These are phyloP conservation scores for Melierax canorus DNA, from an alignment of 2,113 vertebrate genomes.

Conservation along the genomic window DNA sequence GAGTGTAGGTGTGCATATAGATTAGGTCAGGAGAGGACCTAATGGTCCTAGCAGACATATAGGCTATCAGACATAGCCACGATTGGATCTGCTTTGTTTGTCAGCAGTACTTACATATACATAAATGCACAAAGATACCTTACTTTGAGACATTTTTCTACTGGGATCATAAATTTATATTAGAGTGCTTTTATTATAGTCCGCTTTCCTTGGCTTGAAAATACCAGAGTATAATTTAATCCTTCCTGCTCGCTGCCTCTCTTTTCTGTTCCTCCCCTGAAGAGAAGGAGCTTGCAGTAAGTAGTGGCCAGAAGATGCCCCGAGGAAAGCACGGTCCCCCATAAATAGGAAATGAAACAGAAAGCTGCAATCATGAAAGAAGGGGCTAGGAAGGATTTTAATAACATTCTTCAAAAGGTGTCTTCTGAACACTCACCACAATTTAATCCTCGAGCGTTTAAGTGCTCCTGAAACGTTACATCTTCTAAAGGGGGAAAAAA, in stretches of 20 bases:
- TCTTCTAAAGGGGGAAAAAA: not conserved
- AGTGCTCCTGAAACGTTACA: not conserved
- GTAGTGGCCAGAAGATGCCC: not conserved
- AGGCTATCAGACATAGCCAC: not conserved
- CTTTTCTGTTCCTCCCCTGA: constrained; percentile 1
- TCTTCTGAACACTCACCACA: not conserved
- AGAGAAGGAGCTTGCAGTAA: not conserved
- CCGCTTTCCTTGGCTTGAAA: constrained; percentile 13
- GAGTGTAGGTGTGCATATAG: not conserved
- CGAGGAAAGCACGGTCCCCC: not conserved
- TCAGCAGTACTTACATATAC: not conserved
- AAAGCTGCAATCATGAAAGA: constrained; percentile 11
- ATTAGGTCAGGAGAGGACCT: not conserved
- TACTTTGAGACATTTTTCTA: not conserved
- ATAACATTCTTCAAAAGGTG: constrained; percentile 26
- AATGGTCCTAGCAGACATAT: not conserved
- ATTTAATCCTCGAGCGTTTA: not conserved
- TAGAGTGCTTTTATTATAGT: not conserved
- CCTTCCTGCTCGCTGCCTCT: not conserved
- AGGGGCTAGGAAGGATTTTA: constrained; percentile 5
- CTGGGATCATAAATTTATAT: not conserved
- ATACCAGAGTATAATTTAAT: constrained; percentile 19
- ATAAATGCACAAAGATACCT: not conserved
- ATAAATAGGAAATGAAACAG: constrained; percentile 48
- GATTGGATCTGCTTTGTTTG: not conserved